Conservation (phyloP, 2,888 invertebrate genomes). For the Protonemura montana region DNA sequence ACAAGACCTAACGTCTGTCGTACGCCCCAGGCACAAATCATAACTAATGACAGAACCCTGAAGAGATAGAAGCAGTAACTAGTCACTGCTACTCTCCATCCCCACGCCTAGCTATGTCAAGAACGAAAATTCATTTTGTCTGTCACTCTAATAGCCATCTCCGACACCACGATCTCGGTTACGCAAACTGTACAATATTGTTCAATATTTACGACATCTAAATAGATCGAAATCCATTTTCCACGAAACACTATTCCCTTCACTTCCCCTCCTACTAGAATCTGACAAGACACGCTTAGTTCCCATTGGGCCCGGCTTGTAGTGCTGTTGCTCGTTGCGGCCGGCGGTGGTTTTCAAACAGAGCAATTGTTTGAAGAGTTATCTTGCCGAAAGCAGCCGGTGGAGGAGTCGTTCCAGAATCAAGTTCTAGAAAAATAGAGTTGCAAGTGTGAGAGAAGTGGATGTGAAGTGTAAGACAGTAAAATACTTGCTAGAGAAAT, state of each 20-base stretch:
- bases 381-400: too few relatives aligned
- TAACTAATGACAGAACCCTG: background rate
- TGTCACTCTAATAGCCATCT: background rate
- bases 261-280: slow-evolving; percentile 8
- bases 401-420: too few relatives aligned
- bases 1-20: background rate
- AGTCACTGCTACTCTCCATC: background rate
- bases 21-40: background rate
- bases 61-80: background rate
- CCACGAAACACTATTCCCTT: slow-evolving; percentile 15
- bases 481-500: too few relatives aligned
- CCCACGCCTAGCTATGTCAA: background rate
- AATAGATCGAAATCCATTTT: background rate
- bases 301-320: too few relatives aligned
- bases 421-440: too few relatives aligned
- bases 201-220: background rate
- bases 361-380: too few relatives aligned
- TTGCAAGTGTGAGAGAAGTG: too few relatives aligned
- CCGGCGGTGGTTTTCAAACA: too few relatives aligned
- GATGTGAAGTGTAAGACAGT: too few relatives aligned
- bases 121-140: slow-evolving; percentile 1
- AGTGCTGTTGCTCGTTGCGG: too few relatives aligned
- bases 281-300: too few relatives aligned
- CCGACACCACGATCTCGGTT: background rate
- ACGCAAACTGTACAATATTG: slow-evolving; percentile 18